phyloP scores from a whole-genome alignment of 2,888 invertebrate species.

The Caradrina clavipalpis region DNA sequence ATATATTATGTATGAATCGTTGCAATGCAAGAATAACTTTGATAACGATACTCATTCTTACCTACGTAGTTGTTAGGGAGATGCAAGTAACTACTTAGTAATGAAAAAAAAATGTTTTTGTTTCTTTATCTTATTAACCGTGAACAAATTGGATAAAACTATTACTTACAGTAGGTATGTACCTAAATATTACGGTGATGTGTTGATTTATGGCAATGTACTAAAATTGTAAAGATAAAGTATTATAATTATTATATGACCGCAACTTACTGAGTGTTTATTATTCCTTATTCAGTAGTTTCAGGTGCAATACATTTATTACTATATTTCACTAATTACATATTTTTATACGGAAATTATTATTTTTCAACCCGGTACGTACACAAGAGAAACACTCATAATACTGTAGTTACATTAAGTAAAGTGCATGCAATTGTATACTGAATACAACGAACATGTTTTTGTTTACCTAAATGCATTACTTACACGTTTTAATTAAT shows the following conservation, averaged over 20 bases:
- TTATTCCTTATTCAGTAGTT: slow-evolving; percentile 32
- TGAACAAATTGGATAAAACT: slow-evolving; percentile 56
- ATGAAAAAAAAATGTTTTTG: slow-evolving; percentile 41
- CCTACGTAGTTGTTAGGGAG: slow-evolving; percentile 28
- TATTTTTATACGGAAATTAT: not conserved
- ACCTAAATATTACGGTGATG: slow-evolving; percentile 29
- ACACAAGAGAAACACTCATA: not conserved
- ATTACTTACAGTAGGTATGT: slow-evolving; percentile 25
- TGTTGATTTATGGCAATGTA: slow-evolving; percentile 55
- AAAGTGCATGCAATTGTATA: slow-evolving; percentile 9
- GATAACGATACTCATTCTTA: slow-evolving; percentile 13
- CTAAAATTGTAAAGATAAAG: slow-evolving; percentile 56
- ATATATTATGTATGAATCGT: not conserved
- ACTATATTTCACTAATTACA: not conserved
- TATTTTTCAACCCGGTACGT: not conserved
- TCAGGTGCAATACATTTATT: slow-evolving; percentile 16
- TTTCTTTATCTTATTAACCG: slow-evolving; percentile 53
- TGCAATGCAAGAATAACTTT: slow-evolving; percentile 18
- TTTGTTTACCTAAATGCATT: slow-evolving; percentile 3
- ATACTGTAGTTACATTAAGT: not conserved
- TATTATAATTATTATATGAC: slow-evolving; percentile 23
- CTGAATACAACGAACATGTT: slow-evolving; percentile 1
- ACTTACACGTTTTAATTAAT: slow-evolving; percentile 18
- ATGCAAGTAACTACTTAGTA: slow-evolving; percentile 23
- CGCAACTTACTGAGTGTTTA: slow-evolving; percentile 47